Base-by-base conservation (phyloP, 2,113 vertebrate species). In the Antechinus stuartii region DNA sequence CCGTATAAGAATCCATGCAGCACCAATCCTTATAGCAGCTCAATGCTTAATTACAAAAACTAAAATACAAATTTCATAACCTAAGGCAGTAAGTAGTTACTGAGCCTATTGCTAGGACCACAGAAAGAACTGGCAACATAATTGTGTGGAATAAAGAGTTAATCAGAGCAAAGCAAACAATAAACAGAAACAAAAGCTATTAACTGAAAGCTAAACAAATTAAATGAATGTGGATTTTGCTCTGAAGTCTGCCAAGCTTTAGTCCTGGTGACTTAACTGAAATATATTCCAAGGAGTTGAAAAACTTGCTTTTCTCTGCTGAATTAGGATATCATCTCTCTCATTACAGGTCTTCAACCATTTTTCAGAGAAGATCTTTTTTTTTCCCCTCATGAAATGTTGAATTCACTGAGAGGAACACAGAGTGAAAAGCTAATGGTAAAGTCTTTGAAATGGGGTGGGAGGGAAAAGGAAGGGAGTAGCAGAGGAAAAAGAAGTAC, bases 31-130 rank as follows among this genome's bases (percentile, higher is more conserved):
- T 23, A 50, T 14, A 90, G 14, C 90, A 52, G 27, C 90, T 90
- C 47, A 50, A 90, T 27, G 84, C n/a, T 89, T 89, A 89, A 89
- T 89, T 89, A 50, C 46, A 90, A 90, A 90, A 90, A 49, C 26
- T 90, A 90, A 90, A 90, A 90, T 30, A 90, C 47, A 90, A 90
- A 19, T 90, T 90, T 50, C 10, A 50, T 50, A 90, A 90, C 90
- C 90, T 90, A 25, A 25, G 50, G 47, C 47, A 90, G 47, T 50
- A 50, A 52, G 68, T 11, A 90, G 90, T 50, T 49, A 50, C 90
- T 90, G 47, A 90, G 22, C 14, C 90, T 90, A 19, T 90, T 50
- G 9, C 46, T 23, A 47, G 23, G 42, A 14, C 47, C 89, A 90
- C 14, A 5, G 47, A 50, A 90, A 90, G 25, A 90, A 90, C 2